Base-by-base conservation (phyloP, 2,797 vertebrate genomes). In the Pogonophryne albipinna region DNA sequence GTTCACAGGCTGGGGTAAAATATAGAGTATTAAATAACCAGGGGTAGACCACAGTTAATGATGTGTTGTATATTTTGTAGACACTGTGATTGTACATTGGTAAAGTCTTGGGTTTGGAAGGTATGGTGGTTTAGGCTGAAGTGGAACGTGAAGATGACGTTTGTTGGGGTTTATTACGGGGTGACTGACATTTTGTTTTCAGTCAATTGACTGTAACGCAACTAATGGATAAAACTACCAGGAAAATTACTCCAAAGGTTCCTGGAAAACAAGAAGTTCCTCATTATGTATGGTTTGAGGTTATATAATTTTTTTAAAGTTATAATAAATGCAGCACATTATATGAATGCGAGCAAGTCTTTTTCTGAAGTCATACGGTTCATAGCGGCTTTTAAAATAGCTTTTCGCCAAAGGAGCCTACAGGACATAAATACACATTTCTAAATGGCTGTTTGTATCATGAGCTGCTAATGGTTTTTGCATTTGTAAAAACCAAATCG, bases 11-110 rank as follows among this genome's bases (percentile, higher is more conserved):
- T 42, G 23, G 41, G 59, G 66, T 46, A 78, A 67, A 58, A 77
- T 64, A 60, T 16, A 5, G 66, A 31, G 71, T 83, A 90, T 92
- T 91, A 85, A 91, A 91, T 91, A 85, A 87, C 85, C 64, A 70
- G 65, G 65, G 80, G 70, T 76, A 84, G 67, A 83, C 91, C 90
- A 78, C 87, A 88, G 82, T 87, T 87, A 87, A 92, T 89, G 85
- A 87, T 83, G 85, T 79, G 88, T 84, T 90, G 84, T 87, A 76
- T 83, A 80, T 86, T 88, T 73, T 74, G 76, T 85, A 87, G 86
- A 88, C 87, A 50, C 74, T 66, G 65, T 82, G 88, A 90, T 87
- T 90, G 81, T 78, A 69, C 79, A 66, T 82, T 84, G 80, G 82
- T 71, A 50, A 73, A 85, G 72, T 61, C 61, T 71, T 20, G 76